Evolutionary conservation across 2,888 invertebrate genomes (phyloP).

Genomic region (Rhodophaea formosa): DNA sequence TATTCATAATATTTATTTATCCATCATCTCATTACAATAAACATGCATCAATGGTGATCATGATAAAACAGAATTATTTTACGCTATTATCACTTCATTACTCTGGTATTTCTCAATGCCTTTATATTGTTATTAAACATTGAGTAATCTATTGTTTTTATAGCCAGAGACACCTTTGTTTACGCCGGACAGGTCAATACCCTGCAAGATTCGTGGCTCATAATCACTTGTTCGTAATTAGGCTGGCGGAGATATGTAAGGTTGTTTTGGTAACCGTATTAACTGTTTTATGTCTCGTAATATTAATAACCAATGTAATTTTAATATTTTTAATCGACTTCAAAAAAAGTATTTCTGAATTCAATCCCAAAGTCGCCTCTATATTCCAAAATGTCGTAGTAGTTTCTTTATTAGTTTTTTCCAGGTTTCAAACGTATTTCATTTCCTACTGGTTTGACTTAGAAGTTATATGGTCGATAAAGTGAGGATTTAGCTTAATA

Average conservation of each 20-base stretch:
- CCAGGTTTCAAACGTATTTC: too few species aligned
- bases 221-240: background rate
- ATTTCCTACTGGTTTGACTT: too few species aligned
- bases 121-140: constrained; percentile 20
- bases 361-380: too few species aligned
- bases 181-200: background rate
- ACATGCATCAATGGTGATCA: background rate
- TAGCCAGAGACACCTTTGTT: background rate
- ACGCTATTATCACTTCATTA: background rate
- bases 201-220: background rate
- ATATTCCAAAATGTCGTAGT: too few species aligned
- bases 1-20: background rate
- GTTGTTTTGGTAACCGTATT: background rate
- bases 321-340: too few species aligned
- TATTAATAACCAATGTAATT: too few species aligned
- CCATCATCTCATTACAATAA: background rate
- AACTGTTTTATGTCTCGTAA: too few species aligned
- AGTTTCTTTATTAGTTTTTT: too few species aligned
- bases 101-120: constrained; percentile 10
- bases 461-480: too few species aligned
- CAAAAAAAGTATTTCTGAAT: too few species aligned
- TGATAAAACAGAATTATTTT: background rate
- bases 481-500: too few species aligned
- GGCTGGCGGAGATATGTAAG: background rate
- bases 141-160: constrained; percentile 20